Percentiles rank a stretch among this genome's conserved stretches.
Evolutionary conservation across 1,140 invertebrate species (phyloP).

Genomic region (Antheraea mylitta): DNA sequence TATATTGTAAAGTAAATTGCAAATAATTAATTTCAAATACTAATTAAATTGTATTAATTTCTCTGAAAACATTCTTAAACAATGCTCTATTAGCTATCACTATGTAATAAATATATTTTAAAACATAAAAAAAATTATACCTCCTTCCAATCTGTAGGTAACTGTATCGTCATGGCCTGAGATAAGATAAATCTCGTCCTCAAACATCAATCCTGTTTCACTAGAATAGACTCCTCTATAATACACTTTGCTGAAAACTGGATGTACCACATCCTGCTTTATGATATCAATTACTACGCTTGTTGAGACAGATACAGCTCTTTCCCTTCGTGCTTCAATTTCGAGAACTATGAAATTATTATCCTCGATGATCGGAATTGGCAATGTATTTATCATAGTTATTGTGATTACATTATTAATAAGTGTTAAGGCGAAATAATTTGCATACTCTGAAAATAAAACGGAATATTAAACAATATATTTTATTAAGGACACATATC

Average conservation of each 20-base stretch:
- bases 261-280: constrained; percentile 24
- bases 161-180: constrained; percentile 45
- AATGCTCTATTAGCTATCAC: too few relatives aligned
- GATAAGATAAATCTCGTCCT: constrained; percentile 32
- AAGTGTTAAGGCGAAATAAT: constrained; percentile 30
- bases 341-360: constrained; percentile 41
- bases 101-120: too few relatives aligned
- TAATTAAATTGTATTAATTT: too few relatives aligned
- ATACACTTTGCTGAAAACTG: constrained; percentile 40
- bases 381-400: constrained; percentile 21
- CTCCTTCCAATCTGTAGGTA: constrained; percentile 42
- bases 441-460: constrained; percentile 33
- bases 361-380: constrained; percentile 28
- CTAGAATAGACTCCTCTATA: constrained; percentile 40
- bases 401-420: constrained; percentile 32
- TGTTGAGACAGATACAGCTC: constrained; percentile 35
- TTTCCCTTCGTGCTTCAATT: constrained; percentile 39
- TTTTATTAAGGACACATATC: too few relatives aligned
- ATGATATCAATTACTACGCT: constrained; percentile 43
- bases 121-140: constrained; percentile 26
- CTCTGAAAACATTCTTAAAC: too few relatives aligned
- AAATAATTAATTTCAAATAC: too few relatives aligned
- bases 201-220: constrained; percentile 33
- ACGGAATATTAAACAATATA: too few relatives aligned
- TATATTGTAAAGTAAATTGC: too few relatives aligned